Percentiles rank a stretch among this genome's conserved stretches.
These are phyloP conservation scores for Leptosomus discolor DNA, from an alignment of 2,113 vertebrate species.

Conservation along the genomic window DNA sequence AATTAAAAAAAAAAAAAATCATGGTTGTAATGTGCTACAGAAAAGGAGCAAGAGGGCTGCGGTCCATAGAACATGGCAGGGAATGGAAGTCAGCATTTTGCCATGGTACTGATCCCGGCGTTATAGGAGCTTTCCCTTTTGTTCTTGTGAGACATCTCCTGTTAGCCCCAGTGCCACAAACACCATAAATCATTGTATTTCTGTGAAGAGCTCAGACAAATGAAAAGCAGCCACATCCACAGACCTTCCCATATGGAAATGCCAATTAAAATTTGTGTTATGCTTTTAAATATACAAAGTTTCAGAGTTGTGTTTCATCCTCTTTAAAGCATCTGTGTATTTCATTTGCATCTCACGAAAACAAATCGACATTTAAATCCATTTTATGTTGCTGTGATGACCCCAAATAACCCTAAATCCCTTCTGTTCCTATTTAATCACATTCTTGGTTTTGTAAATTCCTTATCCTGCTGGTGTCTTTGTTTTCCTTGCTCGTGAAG, in stretches of 20 bases:
- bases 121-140: background rate
- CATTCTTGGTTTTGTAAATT: background rate
- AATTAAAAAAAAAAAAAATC: background rate
- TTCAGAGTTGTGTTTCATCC: background rate
- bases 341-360: background rate
- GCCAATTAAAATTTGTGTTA: background rate
- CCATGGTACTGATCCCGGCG: background rate
- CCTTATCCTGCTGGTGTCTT: background rate
- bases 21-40: background rate
- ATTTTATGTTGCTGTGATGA: constrained; percentile 18
- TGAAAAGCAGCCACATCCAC: background rate
- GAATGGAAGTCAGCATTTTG: background rate
- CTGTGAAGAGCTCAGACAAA: too few species aligned
- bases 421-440: constrained; percentile 14
- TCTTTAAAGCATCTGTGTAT: background rate
- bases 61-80: background rate
- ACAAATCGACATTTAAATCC: background rate
- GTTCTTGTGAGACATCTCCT: background rate
- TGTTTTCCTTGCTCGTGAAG: background rate
- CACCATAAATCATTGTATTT: background rate
- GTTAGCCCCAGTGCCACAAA: background rate
- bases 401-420: constrained; percentile 4
- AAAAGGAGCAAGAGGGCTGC: background rate
- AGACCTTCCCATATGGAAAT: background rate
- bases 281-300: constrained; percentile 1